Conservation (phyloP, 2,113 vertebrate species). For the Hypanus sabinus region DNA sequence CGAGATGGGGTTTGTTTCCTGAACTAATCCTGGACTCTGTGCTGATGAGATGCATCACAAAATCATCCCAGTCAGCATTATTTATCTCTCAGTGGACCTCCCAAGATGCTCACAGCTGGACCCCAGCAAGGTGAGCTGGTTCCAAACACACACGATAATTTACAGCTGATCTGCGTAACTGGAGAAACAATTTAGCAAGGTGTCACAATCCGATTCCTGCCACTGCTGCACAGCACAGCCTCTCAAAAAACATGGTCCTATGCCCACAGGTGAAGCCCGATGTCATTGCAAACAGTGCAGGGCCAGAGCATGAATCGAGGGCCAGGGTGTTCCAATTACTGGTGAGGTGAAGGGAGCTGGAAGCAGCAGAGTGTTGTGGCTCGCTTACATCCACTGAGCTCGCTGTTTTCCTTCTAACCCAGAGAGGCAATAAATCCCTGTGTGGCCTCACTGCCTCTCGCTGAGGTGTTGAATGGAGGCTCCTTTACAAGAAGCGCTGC, state of each 20-base stretch:
- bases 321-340: background rate
- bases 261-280: background rate
- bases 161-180: background rate
- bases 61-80: no score
- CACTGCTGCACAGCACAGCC: background rate
- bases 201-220: background rate
- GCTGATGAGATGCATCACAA: background rate
- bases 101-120: background rate
- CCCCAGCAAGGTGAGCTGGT: background rate
- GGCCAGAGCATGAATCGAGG: background rate
- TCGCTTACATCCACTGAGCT: background rate
- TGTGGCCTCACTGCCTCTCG: background rate
- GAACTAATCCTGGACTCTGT: background rate
- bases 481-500: no score
- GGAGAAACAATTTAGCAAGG: background rate
- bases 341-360: background rate
- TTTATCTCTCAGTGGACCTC: background rate
- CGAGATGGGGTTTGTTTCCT: background rate
- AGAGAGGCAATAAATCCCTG: background rate
- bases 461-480: background rate
- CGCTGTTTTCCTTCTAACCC: background rate
- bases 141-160: background rate
- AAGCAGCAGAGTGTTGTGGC: background rate
- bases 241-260: background rate
- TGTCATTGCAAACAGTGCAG: background rate